Percentiles rank a stretch among this genome's conserved stretches.
Conservation (phyloP, 2,113 vertebrate species). For the Cranoglanis bouderius region DNA sequence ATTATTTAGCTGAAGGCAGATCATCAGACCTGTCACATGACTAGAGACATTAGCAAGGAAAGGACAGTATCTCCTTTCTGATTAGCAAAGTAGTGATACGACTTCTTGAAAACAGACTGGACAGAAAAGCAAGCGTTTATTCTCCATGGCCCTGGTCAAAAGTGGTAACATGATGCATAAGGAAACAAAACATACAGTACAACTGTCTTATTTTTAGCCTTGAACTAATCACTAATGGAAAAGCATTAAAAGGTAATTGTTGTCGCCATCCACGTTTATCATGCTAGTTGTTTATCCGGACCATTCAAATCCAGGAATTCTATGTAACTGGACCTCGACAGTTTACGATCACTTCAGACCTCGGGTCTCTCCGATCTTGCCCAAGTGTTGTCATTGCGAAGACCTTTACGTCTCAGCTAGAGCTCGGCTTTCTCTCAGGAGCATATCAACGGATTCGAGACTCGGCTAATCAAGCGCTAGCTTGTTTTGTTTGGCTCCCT, state of each 20-base stretch:
- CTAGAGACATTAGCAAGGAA: not conserved
- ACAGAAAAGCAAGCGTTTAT: not conserved
- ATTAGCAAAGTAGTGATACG: not conserved
- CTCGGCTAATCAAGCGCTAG: conserved; percentile 29
- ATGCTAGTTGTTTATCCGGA: not conserved
- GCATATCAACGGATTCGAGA: conserved; percentile 35
- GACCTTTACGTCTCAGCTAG: conserved; percentile 16
- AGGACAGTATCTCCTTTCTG: not conserved
- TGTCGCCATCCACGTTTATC: not conserved
- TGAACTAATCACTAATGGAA: not conserved
- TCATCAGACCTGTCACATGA: not conserved
- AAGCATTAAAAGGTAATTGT: not conserved
- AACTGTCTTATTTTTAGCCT: not conserved
- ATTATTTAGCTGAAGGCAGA: not conserved
- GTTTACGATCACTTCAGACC: not conserved
- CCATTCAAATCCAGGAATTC: not conserved
- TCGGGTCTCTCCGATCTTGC: not conserved
- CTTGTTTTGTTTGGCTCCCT: conserved; percentile 17
- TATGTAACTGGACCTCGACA: not conserved
- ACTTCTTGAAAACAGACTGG: not conserved
- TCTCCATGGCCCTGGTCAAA: not conserved
- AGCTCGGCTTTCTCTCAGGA: conserved; percentile 24
- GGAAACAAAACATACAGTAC: not conserved
- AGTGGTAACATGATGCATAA: not conserved
- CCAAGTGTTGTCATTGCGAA: conserved; percentile 14